Base-by-base conservation (phyloP, 2,113 vertebrate species). In the Lepus europaeus region DNA sequence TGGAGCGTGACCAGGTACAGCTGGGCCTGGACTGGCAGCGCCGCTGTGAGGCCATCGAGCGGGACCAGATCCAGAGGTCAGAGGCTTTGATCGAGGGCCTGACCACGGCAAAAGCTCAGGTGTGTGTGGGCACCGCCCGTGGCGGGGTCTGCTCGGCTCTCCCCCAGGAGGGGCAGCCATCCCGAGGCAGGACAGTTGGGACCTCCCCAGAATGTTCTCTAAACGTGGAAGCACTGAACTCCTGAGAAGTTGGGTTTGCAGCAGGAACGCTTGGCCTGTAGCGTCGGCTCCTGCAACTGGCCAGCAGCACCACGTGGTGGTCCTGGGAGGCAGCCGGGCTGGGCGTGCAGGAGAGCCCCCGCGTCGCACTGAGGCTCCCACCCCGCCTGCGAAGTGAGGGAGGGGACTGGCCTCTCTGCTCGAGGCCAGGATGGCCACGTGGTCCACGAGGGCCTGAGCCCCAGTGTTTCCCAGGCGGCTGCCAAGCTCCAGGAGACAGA, bases 21-120 rank as follows among this genome's bases (percentile, higher is more conserved):
- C 66, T 97, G 77, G 98, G 98, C 95, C 90, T 99, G 81, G 98
- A 99, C 96, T 99, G 99, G 98, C 98, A 99, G 97, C 97, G 87
- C 12, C 97, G 97, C 72, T 98, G 97, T 74, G 98, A 99, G 39
- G 92, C 98, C 8, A 39, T 96, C 0, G 98, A 98, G 97, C 97
- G 96, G 27, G 95, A 98, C 23, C 96, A 94, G 22, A 98, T 98
- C 97, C 97, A 97, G 45, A 97, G 95, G 84, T 98, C 98, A 2
- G 98, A 99, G 95, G 98, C 98, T 90, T 96, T 99, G 45, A 98
- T 98, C 80, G 98, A 98, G 90, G 98, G 97, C 22, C 93, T 99
- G 77, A 98, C 95, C 5, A 84, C 97, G 66, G 97, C 98, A 66
- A 97, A 97, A 95, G 97, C 99, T 12, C 98, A 99, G 99, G 99